A percentile compares a stretch with the other conserved stretches of the same genome.
phyloP scores from a whole-genome alignment of 2,113 vertebrate genomes.

The Shinisaurus crocodilurus region DNA sequence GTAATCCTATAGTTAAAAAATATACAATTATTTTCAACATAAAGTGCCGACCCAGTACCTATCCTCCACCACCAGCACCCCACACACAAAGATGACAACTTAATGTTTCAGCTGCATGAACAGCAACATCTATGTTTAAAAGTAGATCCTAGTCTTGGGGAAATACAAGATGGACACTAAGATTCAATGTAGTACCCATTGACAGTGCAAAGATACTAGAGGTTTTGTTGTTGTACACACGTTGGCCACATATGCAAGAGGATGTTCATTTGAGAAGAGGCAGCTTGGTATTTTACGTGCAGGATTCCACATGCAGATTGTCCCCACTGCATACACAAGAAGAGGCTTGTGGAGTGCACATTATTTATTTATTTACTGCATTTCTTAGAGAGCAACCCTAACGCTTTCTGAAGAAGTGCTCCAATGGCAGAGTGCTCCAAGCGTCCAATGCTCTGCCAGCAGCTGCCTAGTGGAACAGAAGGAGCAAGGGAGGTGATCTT shows the following conservation, averaged over 20 bases:
- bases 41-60: not conserved
- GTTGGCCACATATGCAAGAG: not conserved
- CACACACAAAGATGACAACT: constrained; percentile 18
- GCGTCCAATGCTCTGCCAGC: no score
- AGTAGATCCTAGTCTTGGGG: not conserved
- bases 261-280: not conserved
- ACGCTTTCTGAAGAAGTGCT: no score
- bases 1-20: not conserved
- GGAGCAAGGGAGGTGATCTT: no score
- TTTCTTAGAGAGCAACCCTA: no score
- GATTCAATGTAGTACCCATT: not conserved
- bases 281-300: not conserved
- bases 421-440: no score
- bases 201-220: not conserved
- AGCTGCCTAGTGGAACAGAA: no score
- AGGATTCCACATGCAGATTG: not conserved
- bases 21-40: constrained; percentile 4
- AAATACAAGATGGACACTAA: not conserved
- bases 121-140: not conserved
- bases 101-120: rapidly evolving
- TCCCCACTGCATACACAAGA: not conserved
- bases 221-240: not conserved
- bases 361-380: not conserved
- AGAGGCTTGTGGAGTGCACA: not conserved
- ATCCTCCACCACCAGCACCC: no score